phyloP scores from a whole-genome alignment of 2,113 vertebrate genomes.

The Redunca redunca region DNA sequence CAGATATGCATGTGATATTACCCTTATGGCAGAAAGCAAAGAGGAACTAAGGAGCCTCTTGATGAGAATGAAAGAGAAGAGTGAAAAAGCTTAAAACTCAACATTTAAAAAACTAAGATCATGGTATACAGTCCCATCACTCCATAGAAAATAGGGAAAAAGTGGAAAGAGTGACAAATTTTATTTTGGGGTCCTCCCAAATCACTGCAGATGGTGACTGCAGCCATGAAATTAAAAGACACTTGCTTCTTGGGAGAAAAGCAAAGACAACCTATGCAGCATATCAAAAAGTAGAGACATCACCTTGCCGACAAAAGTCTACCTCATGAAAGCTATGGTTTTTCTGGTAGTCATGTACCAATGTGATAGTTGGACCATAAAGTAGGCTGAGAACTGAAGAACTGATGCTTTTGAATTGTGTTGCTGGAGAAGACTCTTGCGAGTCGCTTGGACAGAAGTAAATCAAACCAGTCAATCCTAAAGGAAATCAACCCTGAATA shows the following conservation, averaged over 20 bases:
- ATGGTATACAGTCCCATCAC: background rate
- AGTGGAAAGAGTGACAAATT: background rate
- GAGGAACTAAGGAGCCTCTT: background rate
- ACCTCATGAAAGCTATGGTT: background rate
- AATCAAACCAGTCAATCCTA: background rate
- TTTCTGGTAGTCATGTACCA: background rate
- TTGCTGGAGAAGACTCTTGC: background rate
- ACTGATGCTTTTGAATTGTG: background rate
- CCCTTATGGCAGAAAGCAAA: background rate
- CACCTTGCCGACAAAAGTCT: background rate
- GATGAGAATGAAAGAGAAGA: background rate
- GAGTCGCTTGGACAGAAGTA: background rate
- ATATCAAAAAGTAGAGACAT: background rate
- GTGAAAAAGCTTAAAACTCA: background rate
- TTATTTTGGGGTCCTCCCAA: background rate
- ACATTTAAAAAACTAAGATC: background rate
- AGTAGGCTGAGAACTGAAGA: background rate
- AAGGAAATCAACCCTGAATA: background rate
- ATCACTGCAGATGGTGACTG: background rate
- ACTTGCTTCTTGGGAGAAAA: background rate
- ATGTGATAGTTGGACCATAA: background rate
- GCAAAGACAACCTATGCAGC: background rate
- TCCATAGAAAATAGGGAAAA: background rate
- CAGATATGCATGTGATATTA: background rate
- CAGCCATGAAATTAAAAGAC: background rate